A percentile compares a stretch with the other conserved stretches of the same genome.
Conservation (phyloP, 2,888 invertebrate species). For the Polydesmus complanatus region DNA sequence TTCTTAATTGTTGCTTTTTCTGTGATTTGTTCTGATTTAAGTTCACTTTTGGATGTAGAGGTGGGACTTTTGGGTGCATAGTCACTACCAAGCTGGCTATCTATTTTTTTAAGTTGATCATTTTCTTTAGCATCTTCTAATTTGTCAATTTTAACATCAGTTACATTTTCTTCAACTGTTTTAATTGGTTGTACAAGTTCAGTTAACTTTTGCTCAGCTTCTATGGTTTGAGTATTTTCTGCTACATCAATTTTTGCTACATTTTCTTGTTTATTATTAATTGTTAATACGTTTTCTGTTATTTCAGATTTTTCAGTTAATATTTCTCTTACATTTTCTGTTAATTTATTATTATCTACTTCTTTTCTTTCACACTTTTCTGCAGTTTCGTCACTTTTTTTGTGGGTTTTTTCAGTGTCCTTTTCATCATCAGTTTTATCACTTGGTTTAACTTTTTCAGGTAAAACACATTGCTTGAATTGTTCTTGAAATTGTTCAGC, state of each 20-base stretch:
- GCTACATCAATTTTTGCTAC: background rate
- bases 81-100: background rate
- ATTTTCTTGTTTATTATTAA: background rate
- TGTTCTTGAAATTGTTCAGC: too few relatives aligned
- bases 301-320: background rate
- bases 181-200: background rate
- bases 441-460: too few relatives aligned
- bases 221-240: background rate
- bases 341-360: too few relatives aligned
- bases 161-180: background rate
- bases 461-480: too few relatives aligned
- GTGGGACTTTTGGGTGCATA: too few relatives aligned
- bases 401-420: too few relatives aligned
- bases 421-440: too few relatives aligned
- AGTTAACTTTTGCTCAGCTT: background rate
- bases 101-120: background rate
- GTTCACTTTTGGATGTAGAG: too few relatives aligned
- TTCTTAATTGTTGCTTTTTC: background rate
- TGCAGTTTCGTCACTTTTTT: too few relatives aligned
- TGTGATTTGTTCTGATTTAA: too few relatives aligned
- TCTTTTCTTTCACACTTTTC: too few relatives aligned
- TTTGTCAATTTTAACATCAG: slow-evolving; percentile 1
- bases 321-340: background rate
- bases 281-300: background rate
- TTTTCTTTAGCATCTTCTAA: background rate